Base-by-base conservation (phyloP, 2,113 vertebrate genomes). In the Camelus bactrianus region DNA sequence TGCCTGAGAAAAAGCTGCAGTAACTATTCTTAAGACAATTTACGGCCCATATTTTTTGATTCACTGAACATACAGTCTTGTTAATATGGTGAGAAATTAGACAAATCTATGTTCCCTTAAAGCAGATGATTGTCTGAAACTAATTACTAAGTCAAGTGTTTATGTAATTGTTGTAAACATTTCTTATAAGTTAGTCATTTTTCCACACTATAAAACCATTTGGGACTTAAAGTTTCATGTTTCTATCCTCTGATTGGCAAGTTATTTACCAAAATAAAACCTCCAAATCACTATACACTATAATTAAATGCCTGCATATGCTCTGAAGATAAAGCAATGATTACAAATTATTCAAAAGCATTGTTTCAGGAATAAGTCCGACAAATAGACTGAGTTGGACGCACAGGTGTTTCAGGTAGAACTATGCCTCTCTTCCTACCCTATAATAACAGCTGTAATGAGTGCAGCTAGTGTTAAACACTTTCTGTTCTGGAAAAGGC, bases 101-200 rank as follows among this genome's bases (percentile, higher is more conserved):
- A 83, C 28, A 92, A 91, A 75, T 80, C 28, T 46, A 67, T 79
- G 13, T 84, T 97, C 91, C 46, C n/a, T 93, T 79, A 91, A 77
- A 82, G 28, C 38, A 48, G 35, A 60, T 73, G 14, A 56, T 79
- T 91, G 30, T 96, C 73, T 97, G 81, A 91, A 96, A 89, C 20
- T 75, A 94, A 83, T 91, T 86, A 60, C 42, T 81, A 76, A 95
- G 69, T 70, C 81, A 97, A 96, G 26, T 32, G 20, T 86, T 84
- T 75, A 0, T 79, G 17, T 90, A 76, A 95, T 75, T 87, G 9
- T 93, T 82, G 22, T n/a, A 91, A 96, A 81, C 5, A 92, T 81
- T 95, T 91, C 76, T 85, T 77, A 79, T 50, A 94, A 86, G 32
- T 94, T 64, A 50, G 24, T 89, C 81, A 91, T 94, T 97, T 76